Base-by-base conservation (phyloP, 2,113 vertebrate genomes). In the Barbus barbus region DNA sequence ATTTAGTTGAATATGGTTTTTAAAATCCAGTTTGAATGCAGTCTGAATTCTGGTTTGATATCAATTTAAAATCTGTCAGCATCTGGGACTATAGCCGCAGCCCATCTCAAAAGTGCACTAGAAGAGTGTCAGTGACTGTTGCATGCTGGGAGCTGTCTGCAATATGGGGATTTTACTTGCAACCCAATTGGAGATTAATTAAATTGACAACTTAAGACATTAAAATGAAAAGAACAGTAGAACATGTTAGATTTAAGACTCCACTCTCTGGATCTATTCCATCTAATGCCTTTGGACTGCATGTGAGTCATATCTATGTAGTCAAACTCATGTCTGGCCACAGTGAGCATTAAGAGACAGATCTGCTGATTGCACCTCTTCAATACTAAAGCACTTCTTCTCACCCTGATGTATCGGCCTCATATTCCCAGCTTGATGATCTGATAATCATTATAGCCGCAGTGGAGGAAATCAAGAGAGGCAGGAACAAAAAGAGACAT, bases 341-440 rank as follows among this genome's bases (percentile, higher is more conserved):
- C 24, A 20, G 46, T 16, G 16, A 58, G 71, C 58, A 38, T 38
- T 78, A 65, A 86, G 71, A 58, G 26, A 84, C 56, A 36, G 81
- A 75, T 60, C 51, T 76, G 13, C 28, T 84, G 78, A 81, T 74
- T 80, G 82, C 71, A 65, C 83, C 82, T 74, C 58, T 63, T 60
- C 71, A 65, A 20, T 11, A 58, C 73, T 79, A 56, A 77, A 78
- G 53, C 56, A 16, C 82, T 56, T 53, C 51, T 72, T 61, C 84
- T 86, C 78, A 69, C 61, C 81, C 76, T 77, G 51, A 84, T 84
- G 41, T 22, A 81, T 88, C 61, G 58, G 77, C 53, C 72, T 83
- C 82, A 83, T 78, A 81, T 83, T 81, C 61, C 56, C 38, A 9
- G 60, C 24, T 71, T 84, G 60, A 81, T 83, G 58, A 88, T 81